phyloP scores from a whole-genome alignment of 2,797 vertebrate species.

The Melanotaenia maccullochi region DNA sequence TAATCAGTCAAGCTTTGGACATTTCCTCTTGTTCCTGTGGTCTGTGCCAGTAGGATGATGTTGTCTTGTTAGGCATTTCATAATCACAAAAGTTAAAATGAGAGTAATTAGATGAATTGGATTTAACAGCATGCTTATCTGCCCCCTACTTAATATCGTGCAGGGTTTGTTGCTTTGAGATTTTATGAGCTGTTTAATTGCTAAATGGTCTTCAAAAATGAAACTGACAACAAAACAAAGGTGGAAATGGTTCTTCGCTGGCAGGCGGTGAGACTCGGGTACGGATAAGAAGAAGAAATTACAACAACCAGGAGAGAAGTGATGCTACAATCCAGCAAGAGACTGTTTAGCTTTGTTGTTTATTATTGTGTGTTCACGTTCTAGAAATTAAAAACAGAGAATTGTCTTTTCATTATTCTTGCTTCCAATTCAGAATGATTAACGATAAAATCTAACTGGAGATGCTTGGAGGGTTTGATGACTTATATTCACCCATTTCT shows the following conservation, averaged over 20 bases:
- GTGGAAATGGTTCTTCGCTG: too few relatives aligned
- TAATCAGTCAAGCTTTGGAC: background rate
- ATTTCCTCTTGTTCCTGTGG: background rate
- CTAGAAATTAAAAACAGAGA: background rate
- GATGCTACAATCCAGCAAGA: too few relatives aligned
- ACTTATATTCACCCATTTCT: slow-evolving; percentile 45
- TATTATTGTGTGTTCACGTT: background rate
- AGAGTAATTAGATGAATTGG: background rate
- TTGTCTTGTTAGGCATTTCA: background rate
- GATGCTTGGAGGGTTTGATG: slow-evolving; percentile 40
- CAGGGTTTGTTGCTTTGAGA: too few relatives aligned
- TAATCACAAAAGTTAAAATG: background rate
- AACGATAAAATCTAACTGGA: slow-evolving; percentile 57
- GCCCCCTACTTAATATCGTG: background rate
- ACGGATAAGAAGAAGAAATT: too few relatives aligned
- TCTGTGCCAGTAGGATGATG: too few relatives aligned
- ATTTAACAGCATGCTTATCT: rapidly evolving
- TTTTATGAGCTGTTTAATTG: too few relatives aligned
- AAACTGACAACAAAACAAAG: too few relatives aligned
- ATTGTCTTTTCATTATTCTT: slow-evolving; percentile 54
- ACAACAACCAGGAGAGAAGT: too few relatives aligned
- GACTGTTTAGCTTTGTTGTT: background rate
- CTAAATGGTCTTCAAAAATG: too few relatives aligned
- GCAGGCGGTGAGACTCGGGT: too few relatives aligned
- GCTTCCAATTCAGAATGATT: slow-evolving; percentile 45